A percentile compares a stretch with the other conserved stretches of the same genome.
Evolutionary conservation across 1,140 invertebrate species (phyloP).

Genomic region (Leptopilina boulardi): DNA sequence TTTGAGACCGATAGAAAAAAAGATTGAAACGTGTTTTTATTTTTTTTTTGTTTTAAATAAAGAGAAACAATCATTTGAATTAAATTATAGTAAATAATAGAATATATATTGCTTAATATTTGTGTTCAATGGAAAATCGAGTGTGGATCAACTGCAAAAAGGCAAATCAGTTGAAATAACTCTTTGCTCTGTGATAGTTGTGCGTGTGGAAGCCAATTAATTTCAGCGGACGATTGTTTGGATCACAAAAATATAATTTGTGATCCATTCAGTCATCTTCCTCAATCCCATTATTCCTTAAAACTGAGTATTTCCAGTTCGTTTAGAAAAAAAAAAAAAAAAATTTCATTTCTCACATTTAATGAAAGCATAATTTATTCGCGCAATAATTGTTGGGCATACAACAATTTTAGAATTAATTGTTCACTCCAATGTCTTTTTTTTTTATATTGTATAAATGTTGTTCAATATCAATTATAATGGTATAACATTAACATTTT

Average conservation of each 20-base stretch:
- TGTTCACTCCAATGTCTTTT: not conserved
- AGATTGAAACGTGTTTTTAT: not conserved
- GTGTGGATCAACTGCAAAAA: conserved; percentile 18
- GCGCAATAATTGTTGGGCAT: not conserved
- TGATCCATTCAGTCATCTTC: conserved; percentile 67
- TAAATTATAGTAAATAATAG: not conserved
- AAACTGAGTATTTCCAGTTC: conserved; percentile 38
- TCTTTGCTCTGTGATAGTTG: conserved; percentile 76
- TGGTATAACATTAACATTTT: no score
- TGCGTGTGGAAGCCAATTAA: conserved; percentile 75
- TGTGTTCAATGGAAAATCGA: conserved; percentile 13
- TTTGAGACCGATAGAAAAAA: not conserved
- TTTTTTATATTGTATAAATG: not conserved
- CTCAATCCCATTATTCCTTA: conserved; percentile 56
- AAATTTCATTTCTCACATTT: not conserved
- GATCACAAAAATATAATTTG: conserved; percentile 59
- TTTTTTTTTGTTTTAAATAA: no score
- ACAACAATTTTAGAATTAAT: not conserved
- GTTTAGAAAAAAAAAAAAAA: not conserved
- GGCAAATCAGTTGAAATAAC: conserved; percentile 72
- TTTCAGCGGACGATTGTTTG: conserved; percentile 63
- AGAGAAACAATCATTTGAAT: not conserved
- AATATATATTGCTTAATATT: conserved; percentile 22
- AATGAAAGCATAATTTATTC: not conserved
- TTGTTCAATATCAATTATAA: no score